These are phyloP conservation scores for Mimachlamys varia DNA, from an alignment of 2,888 invertebrate species.

Conservation along the genomic window DNA sequence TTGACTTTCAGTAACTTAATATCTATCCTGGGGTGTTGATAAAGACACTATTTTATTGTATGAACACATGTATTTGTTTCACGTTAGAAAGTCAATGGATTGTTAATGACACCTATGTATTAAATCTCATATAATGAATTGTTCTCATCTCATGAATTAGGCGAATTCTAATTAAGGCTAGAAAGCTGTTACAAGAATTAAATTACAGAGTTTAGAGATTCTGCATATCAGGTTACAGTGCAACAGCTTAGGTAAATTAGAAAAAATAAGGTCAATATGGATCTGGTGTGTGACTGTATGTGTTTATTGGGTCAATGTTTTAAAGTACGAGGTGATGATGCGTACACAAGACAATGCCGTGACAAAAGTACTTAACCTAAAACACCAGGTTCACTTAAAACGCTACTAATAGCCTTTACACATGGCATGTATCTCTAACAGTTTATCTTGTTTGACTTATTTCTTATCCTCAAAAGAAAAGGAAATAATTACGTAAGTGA, in stretches of 20 bases:
- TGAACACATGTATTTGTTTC: neutral
- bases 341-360: neutral
- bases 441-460: neutral
- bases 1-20: neutral
- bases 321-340: neutral
- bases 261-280: neutral
- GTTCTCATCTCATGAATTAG: neutral
- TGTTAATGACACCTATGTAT: neutral
- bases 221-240: neutral
- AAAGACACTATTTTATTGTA: neutral
- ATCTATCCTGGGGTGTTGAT: neutral
- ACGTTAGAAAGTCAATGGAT: neutral
- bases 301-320: neutral
- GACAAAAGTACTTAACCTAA: neutral
- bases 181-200: neutral
- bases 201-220: neutral
- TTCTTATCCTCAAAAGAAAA: neutral
- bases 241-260: slow-evolving; percentile 10
- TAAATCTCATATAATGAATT: neutral
- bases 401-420: neutral
- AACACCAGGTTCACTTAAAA: neutral
- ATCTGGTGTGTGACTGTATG: neutral
- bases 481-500: neutral
- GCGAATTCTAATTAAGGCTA: neutral
- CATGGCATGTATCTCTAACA: neutral